Conservation (phyloP, 2,888 invertebrate genomes). For the Drosophila paucipuncta region DNA sequence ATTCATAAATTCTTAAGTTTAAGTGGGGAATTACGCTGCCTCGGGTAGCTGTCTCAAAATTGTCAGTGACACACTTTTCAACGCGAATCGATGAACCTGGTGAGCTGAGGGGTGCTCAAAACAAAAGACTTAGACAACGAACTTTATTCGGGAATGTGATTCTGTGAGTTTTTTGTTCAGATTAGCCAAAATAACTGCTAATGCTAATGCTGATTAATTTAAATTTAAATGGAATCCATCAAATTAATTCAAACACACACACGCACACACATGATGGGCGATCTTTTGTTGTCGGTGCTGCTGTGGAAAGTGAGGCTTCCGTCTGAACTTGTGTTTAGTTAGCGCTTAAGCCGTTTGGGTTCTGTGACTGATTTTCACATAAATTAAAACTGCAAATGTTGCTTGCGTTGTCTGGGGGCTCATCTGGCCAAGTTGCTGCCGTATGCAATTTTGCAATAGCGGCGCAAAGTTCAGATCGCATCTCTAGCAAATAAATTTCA, state of each 20-base stretch:
- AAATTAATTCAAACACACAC: conserved; percentile 23
- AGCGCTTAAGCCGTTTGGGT: conserved; percentile 26
- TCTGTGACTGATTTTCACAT: conserved; percentile 64
- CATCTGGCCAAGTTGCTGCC: conserved; percentile 5
- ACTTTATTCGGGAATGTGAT: conserved; percentile 22
- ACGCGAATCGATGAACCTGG: conserved; percentile 38
- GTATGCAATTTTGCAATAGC: conserved; percentile 58
- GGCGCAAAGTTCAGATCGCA: conserved; percentile 75
- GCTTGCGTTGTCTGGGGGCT: conserved; percentile 37
- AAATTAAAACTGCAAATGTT: conserved; percentile 68
- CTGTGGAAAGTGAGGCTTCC: conserved; percentile 41
- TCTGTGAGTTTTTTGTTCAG: not conserved
- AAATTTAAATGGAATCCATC: conserved; percentile 47
- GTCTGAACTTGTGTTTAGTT: conserved; percentile 34
- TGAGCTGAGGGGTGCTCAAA: conserved; percentile 1
- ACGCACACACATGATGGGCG: conserved; percentile 15
- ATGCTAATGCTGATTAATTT: conserved; percentile 29
- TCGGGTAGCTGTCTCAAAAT: conserved; percentile 17
- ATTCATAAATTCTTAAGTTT: conserved; percentile 35
- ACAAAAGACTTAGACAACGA: conserved; percentile 60
- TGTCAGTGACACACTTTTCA: conserved; percentile 66
- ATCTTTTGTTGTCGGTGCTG: conserved; percentile 22
- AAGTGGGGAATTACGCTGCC: conserved; percentile 41
- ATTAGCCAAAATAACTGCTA: conserved; percentile 24
- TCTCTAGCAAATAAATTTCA: conserved; percentile 73